Conservation (phyloP, 2,797 vertebrate genomes). For the Rhabdophis nuchalis region DNA sequence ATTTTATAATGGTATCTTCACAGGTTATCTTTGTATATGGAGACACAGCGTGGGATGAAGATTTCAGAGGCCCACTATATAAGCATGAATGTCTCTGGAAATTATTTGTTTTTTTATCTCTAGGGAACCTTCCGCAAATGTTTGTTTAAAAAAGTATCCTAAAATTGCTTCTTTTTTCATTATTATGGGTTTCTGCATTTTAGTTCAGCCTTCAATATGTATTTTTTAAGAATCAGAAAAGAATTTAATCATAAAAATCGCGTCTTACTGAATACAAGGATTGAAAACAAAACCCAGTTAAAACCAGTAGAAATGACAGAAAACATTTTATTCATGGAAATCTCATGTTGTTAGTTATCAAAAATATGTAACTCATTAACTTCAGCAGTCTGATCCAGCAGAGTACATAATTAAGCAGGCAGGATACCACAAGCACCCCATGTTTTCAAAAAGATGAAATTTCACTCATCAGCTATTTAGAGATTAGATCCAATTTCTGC, state of each 20-base stretch:
- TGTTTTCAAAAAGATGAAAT: background rate
- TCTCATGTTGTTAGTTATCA: constrained; percentile 1
- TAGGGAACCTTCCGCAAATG: constrained; percentile 22
- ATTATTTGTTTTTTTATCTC: background rate
- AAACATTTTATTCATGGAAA: constrained; percentile 37
- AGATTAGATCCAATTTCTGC: background rate
- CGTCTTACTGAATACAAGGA: constrained; percentile 35
- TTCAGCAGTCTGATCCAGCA: background rate
- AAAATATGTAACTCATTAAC: background rate
- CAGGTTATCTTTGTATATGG: background rate
- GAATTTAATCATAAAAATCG: constrained; percentile 32
- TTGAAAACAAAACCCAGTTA: constrained; percentile 30
- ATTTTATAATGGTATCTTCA: background rate
- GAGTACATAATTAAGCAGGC: background rate
- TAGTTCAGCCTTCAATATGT: constrained; percentile 27
- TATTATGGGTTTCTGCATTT: constrained; percentile 48
- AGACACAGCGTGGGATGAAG: background rate
- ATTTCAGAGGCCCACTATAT: background rate
- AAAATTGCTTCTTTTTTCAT: constrained; percentile 12
- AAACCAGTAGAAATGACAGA: background rate
- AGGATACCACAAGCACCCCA: background rate
- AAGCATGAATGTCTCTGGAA: constrained; percentile 6
- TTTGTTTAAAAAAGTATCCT: constrained; percentile 23
- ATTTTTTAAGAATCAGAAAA: constrained; percentile 32
- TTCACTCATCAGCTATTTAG: background rate